Conservation (phyloP, 2,888 invertebrate species). For the Eupelmus urozonus region DNA sequence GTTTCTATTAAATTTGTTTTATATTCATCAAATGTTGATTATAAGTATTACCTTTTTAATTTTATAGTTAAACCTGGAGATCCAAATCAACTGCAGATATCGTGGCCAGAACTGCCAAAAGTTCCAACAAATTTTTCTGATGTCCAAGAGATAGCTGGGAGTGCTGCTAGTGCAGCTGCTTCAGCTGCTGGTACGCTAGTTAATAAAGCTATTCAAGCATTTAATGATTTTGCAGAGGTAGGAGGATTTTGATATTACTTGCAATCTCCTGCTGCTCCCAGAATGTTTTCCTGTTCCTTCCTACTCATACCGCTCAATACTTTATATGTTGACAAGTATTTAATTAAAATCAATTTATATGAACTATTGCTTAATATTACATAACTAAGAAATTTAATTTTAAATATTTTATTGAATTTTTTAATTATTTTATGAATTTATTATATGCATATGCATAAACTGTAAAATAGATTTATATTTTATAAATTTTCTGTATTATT, state of each 20-base stretch:
- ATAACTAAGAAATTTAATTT: neutral
- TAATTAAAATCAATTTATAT: neutral
- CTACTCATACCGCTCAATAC: constrained; percentile 22
- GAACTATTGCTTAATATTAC: neutral
- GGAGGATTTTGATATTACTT: constrained; percentile 41
- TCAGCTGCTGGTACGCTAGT: constrained; percentile 73
- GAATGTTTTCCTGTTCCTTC: constrained; percentile 17
- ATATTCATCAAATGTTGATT: neutral
- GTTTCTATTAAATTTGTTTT: no score
- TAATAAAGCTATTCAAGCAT: constrained; percentile 59
- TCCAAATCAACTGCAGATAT: constrained; percentile 70
- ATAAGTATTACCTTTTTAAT: no score
- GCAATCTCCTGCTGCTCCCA: constrained; percentile 26
- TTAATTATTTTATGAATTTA: constrained; percentile 3
- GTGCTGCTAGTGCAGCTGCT: constrained; percentile 77
- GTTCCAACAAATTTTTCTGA: constrained; percentile 82
- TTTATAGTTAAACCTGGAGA: constrained; percentile 84
- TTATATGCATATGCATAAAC: no score
- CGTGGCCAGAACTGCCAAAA: constrained; percentile 82
- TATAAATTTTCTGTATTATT: neutral
- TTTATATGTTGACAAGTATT: neutral
- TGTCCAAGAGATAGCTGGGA: constrained; percentile 77
- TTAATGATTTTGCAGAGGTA: constrained; percentile 66
- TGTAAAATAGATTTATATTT: neutral
- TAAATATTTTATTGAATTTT: neutral